A percentile compares a stretch with the other conserved stretches of the same genome.
Conservation (phyloP, 2,113 vertebrate species). For the Anarrhichthys ocellatus region DNA sequence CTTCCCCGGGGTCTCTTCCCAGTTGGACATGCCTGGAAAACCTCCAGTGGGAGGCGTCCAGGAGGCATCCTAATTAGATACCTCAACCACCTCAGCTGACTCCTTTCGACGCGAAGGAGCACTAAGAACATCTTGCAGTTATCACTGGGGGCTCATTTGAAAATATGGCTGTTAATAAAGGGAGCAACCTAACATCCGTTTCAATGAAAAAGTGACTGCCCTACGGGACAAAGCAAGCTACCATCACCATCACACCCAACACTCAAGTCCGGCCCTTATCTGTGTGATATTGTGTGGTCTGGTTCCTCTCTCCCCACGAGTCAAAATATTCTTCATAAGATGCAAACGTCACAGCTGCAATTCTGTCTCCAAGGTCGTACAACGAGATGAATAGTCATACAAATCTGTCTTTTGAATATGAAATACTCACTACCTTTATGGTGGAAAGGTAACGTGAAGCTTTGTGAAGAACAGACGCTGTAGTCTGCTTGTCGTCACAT, state of each 20-base stretch:
- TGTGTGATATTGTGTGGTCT: background rate
- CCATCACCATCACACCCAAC: background rate
- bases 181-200: background rate
- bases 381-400: too few species aligned
- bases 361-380: too few species aligned
- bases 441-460: background rate
- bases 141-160: background rate
- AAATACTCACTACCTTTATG: too few species aligned
- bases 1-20: too few species aligned
- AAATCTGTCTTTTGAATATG: too few species aligned
- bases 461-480: background rate
- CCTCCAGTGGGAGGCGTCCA: too few species aligned
- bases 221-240: background rate
- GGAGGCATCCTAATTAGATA: too few species aligned
- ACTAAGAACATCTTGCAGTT: background rate
- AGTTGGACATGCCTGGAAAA: too few species aligned
- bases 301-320: background rate
- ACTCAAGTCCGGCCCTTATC: background rate
- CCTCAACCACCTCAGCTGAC: too few species aligned
- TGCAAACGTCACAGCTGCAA: background rate
- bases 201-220: background rate
- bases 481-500: background rate
- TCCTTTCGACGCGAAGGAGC: too few species aligned
- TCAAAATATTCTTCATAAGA: background rate
- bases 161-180: background rate